Evolutionary conservation across 2,797 vertebrate genomes (phyloP).

Genomic region (Eulemur coronatus): DNA sequence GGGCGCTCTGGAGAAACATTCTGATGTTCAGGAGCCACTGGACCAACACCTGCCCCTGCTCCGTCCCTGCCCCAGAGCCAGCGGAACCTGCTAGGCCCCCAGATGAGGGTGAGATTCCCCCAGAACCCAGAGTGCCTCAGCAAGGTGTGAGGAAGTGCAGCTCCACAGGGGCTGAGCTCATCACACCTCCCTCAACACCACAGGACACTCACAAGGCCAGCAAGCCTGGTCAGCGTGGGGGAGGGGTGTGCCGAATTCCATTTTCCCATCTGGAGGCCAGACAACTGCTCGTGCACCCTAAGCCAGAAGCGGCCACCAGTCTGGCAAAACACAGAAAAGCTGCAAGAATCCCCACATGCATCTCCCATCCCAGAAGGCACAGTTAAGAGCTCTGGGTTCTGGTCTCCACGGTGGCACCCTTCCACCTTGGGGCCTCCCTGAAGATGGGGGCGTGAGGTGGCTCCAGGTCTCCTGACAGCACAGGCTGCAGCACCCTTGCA

Average conservation of each 20-base stretch:
- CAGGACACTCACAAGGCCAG: not conserved
- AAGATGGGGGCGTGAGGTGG: not conserved
- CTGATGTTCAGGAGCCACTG: not conserved
- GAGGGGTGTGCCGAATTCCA: not conserved
- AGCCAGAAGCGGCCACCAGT: not conserved
- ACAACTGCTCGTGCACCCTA: not conserved
- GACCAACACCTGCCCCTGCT: not conserved
- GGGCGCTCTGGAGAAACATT: not conserved
- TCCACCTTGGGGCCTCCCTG: fast-evolving
- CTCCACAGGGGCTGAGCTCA: not conserved
- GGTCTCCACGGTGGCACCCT: not conserved
- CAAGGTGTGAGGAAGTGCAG: not conserved
- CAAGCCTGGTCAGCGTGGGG: too few relatives aligned
- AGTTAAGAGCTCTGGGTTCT: not conserved
- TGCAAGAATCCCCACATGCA: fast-evolving
- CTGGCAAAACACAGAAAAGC: not conserved
- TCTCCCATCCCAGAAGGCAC: too few relatives aligned
- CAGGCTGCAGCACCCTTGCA: not conserved
- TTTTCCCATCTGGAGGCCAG: not conserved
- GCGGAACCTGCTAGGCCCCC: not conserved
- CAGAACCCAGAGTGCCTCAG: not conserved
- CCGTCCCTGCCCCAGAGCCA: not conserved
- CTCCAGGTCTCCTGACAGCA: not conserved
- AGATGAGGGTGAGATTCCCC: not conserved
- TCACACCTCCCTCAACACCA: not conserved